Evolutionary conservation across 2,113 vertebrate species (phyloP).

Genomic region (Acinonyx jubatus): DNA sequence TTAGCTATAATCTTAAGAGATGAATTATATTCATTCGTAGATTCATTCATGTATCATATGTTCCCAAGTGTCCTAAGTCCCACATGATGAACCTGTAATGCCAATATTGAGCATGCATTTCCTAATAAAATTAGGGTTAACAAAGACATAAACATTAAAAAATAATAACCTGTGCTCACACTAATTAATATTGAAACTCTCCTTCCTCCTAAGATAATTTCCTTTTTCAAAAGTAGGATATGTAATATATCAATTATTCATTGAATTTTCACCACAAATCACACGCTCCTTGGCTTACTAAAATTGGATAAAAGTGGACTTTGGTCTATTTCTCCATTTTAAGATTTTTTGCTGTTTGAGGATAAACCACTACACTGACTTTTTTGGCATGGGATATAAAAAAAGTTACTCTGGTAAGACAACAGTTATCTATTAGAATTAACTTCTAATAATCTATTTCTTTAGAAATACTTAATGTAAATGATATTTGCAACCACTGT

Average conservation of each 20-base stretch:
- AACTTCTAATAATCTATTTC: not conserved
- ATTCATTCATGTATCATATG: not conserved
- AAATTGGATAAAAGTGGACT: not conserved
- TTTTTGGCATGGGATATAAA: not conserved
- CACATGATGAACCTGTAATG: not conserved
- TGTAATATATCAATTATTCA: not conserved
- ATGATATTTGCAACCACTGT: not conserved
- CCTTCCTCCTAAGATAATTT: not conserved
- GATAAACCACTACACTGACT: not conserved
- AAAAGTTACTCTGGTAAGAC: not conserved
- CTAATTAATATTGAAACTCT: not conserved
- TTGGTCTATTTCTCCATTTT: not conserved
- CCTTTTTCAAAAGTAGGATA: not conserved
- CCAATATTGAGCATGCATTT: not conserved
- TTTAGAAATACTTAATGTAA: constrained; percentile 1
- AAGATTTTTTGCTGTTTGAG: not conserved
- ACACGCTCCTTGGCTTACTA: not conserved
- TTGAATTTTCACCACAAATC: not conserved
- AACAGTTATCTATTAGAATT: not conserved
- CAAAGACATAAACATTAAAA: not conserved
- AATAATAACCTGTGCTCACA: not conserved
- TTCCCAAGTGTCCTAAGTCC: not conserved
- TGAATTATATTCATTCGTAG: not conserved
- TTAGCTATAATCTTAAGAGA: not conserved
- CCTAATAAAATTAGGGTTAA: not conserved